Evolutionary conservation across 2,888 invertebrate genomes (phyloP), one percentile per base, ranked within the genome.

Genomic region (Malachius bipustulatus): DNA sequence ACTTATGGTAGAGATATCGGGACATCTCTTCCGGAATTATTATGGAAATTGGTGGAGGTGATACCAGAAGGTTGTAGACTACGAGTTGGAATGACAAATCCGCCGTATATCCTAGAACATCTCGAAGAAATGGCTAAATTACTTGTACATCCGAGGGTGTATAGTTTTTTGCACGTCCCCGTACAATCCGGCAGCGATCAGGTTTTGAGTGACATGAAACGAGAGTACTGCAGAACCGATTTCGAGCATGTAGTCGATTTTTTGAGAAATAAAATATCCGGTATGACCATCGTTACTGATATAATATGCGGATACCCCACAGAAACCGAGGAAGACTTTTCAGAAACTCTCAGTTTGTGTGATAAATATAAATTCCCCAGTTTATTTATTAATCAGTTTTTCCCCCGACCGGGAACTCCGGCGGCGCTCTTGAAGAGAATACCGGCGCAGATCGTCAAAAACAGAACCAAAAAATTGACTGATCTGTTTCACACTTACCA

Each of bases 271-370:
- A 73, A 70, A 81, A 85, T 47, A 61, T 63, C 47, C n/a, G 87
- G 82, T 2, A 71, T 96, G 33, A 94, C 90, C 9, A 87, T 98
- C 52, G 96, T 94, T 0, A 98, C 97, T 0, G 97, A 98, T 58
- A 84, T 98, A 30, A 98, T 98, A 52, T 96, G 96, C 60, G 97
- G 97, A 1, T 98, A 97, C 63, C 98, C 98, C 0, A 91, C 90
- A 0, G 98, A 98, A 67, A 91, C 88, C 0, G 82, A 81, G 30
- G 60, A 64, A 8, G 88, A 98, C 62, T 98, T 98, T 63, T 74
- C 82, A 31, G 81, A 88, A 42, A 96, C 94, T 0, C 64, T 94
- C 69, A 57, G 66, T 0, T 66, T 98, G 1, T 93, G 97, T 46
- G 64, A 66, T 42, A 77, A 85, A 55, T 85, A 94, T 60, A 75